These are phyloP conservation scores for Drosophila paramelanica DNA, from an alignment of 2,888 invertebrate species.

Conservation along the genomic window DNA sequence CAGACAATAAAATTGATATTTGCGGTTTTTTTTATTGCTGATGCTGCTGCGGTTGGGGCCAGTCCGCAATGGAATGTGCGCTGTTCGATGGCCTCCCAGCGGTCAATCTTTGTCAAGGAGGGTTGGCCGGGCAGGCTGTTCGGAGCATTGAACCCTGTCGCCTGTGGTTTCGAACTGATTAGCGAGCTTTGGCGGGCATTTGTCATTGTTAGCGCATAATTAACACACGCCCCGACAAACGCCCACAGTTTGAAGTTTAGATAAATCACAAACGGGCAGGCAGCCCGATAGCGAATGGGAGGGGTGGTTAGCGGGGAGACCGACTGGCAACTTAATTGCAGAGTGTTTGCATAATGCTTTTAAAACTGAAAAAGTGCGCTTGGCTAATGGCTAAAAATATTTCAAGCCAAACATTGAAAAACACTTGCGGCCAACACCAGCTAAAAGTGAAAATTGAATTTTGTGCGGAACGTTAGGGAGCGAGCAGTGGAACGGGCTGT, in stretches of 20 bases:
- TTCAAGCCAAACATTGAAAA: slow-evolving; percentile 77
- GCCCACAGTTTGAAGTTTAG: slow-evolving; percentile 51
- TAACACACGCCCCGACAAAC: slow-evolving; percentile 56
- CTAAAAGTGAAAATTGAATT: slow-evolving; percentile 71
- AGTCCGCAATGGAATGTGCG: slow-evolving; percentile 35
- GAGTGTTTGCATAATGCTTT: slow-evolving; percentile 76
- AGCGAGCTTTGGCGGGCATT: slow-evolving; percentile 47
- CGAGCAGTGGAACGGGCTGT: neutral
- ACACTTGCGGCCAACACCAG: slow-evolving; percentile 65
- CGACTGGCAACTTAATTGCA: slow-evolving; percentile 75
- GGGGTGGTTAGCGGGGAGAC: slow-evolving; percentile 3
- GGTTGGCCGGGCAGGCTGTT: neutral
- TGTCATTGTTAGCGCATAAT: slow-evolving; percentile 77
- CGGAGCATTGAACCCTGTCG: slow-evolving; percentile 26
- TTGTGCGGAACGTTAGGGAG: slow-evolving; percentile 8
- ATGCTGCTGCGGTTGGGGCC: slow-evolving; percentile 23
- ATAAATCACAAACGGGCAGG: slow-evolving; percentile 63
- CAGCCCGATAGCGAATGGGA: neutral
- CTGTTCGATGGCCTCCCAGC: slow-evolving; percentile 23
- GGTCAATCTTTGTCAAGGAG: slow-evolving; percentile 15
- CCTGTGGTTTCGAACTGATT: slow-evolving; percentile 34
- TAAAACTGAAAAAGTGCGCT: slow-evolving; percentile 62
- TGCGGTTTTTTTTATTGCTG: slow-evolving; percentile 54
- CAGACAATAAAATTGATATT: slow-evolving; percentile 76
- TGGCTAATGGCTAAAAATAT: slow-evolving; percentile 74